Base-by-base conservation (phyloP, 2,113 vertebrate species). In the Boleophthalmus pectinirostris region DNA sequence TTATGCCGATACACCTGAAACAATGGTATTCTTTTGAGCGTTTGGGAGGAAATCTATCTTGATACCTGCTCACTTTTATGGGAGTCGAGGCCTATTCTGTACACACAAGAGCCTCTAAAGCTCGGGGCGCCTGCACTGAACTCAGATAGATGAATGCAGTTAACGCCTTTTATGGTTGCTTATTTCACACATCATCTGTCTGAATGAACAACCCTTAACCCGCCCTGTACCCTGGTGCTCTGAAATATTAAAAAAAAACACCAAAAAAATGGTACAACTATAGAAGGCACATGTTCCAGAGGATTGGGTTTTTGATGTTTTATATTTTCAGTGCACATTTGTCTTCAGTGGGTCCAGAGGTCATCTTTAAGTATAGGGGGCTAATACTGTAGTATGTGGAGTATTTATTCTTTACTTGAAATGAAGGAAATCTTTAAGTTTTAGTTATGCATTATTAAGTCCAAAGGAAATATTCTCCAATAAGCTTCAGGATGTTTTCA, bases 111-210 rank as follows among this genome's bases (percentile, higher is more conserved):
- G 25, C 72, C 75, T 77, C 68, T 70, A 73, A 81, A 76, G 53
- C 45, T 70, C 43, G 21, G 81, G 74, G 54, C 35, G 75, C 68
- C 70, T 57, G 63, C 72, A 2, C 12, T 83, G 77, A 87, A 84
- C 84, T 71, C 75, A 76, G 82, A 83, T 74, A 61, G 83, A 88
- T 77, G 81, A 43, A 21, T 8, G 69, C 66, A 23, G 56, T 78
- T 68, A 73, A 70, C 74, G 56, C 73, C 21, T 73, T 80, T 85
- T 69, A 69, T 14, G 20, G 82, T 69, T 80, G 70, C 80, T 83
- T 87, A 79, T 87, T 83, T 88, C 78, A 81, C 85, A 84, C 67
- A 79, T 86, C 71, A 85, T 85, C 79, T 75, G 46, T 85, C 80
- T 88, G 57, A 82, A 79, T 74, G 79, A 78, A 80, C 79, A 61